phyloP scores from a whole-genome alignment of 2,113 vertebrate genomes.

The Pleuronectes platessa region DNA sequence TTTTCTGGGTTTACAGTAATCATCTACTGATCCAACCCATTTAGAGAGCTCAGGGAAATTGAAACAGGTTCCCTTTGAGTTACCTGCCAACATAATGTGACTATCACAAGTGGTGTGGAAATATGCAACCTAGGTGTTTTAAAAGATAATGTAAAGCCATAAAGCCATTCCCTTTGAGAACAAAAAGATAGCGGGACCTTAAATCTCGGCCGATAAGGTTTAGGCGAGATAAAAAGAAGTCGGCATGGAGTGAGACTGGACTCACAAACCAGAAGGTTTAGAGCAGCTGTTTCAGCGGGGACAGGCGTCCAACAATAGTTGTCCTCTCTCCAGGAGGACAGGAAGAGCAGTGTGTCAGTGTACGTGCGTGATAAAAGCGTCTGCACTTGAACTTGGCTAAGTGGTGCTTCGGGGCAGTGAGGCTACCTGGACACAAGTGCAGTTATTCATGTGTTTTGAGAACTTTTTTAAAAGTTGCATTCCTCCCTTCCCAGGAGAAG shows the following conservation, averaged over 20 bases:
- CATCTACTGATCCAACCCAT: conserved; percentile 58
- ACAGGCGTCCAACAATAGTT: conserved; percentile 44
- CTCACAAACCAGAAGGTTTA: conserved; percentile 40
- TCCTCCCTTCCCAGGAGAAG: conserved; percentile 65
- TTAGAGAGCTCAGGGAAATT: conserved; percentile 36
- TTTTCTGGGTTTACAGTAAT: conserved; percentile 63
- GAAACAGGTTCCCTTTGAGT: conserved; percentile 53
- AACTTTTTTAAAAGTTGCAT: conserved; percentile 70
- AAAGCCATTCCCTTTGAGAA: conserved; percentile 77
- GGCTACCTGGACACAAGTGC: conserved; percentile 50
- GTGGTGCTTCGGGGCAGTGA: conserved; percentile 56
- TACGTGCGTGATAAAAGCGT: conserved; percentile 48
- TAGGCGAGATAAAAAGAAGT: conserved; percentile 61
- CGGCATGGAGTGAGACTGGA: conserved; percentile 34
- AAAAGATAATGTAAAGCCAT: conserved; percentile 70
- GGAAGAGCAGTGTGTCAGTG: conserved; percentile 27
- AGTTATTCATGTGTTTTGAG: conserved; percentile 66
- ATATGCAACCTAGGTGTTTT: conserved; percentile 74
- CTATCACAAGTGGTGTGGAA: conserved; percentile 66
- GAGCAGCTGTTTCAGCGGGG: conserved; percentile 49
- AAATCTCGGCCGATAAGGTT: conserved; percentile 71
- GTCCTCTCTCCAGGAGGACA: conserved; percentile 41
- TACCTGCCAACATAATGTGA: conserved; percentile 56
- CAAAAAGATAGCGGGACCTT: conserved; percentile 65
- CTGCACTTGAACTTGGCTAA: conserved; percentile 66